phyloP scores from a whole-genome alignment of 2,113 vertebrate species.

The Empidonax traillii region DNA sequence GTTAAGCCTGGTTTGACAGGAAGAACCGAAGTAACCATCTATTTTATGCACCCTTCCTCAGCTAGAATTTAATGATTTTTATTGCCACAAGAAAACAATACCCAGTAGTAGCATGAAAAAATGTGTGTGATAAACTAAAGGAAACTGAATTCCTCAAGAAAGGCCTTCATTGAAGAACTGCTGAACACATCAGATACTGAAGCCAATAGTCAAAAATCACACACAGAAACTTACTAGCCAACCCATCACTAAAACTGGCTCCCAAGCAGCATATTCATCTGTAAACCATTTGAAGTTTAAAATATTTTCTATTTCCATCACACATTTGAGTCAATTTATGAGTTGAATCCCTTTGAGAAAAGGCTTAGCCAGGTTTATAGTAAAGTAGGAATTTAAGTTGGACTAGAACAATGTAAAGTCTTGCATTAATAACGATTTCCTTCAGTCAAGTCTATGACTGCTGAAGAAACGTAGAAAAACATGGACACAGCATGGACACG shows the following conservation, averaged over 20 bases:
- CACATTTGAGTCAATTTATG: background rate
- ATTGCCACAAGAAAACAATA: conserved; percentile 3
- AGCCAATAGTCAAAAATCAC: background rate
- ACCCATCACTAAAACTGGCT: background rate
- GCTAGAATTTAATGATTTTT: conserved; percentile 22
- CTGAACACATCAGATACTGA: background rate
- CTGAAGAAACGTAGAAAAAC: conserved; percentile 8
- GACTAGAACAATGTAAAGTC: background rate
- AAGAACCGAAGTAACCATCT: conserved; percentile 36
- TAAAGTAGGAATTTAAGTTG: background rate
- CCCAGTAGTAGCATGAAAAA: background rate
- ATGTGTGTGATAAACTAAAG: background rate
- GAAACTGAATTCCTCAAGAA: background rate
- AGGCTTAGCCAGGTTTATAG: background rate
- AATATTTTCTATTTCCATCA: background rate
- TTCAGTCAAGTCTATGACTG: background rate
- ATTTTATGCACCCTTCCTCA: conserved; percentile 6
- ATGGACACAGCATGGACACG: rapidly evolving
- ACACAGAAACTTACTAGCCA: background rate
- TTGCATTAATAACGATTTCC: background rate
- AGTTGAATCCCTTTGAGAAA: background rate
- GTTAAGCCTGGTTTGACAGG: conserved; percentile 17
- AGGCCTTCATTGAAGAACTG: conserved; percentile 25
- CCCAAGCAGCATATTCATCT: background rate
- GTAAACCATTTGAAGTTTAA: background rate